These are phyloP conservation scores for Toxotes lorentzi DNA, from an alignment of 2,797 vertebrate genomes.

Conservation along the genomic window DNA sequence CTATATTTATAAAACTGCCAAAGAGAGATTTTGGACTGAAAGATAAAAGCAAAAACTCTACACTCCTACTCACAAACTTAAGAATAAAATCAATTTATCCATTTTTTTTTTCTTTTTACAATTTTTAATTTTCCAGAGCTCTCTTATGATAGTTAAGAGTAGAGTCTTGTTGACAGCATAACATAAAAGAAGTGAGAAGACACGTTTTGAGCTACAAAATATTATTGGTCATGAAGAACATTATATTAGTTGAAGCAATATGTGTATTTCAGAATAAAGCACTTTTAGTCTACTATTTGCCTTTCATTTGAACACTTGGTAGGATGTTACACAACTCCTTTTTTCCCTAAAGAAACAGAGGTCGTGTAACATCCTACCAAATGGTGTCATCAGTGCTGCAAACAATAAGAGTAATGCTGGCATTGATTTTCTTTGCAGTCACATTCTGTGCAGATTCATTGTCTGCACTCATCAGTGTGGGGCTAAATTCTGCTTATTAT, in stretches of 20 bases:
- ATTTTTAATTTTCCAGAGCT: background rate
- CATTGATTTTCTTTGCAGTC: background rate
- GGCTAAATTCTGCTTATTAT: background rate
- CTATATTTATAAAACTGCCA: conserved; percentile 1
- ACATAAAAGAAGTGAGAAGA: background rate
- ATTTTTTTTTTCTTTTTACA: background rate
- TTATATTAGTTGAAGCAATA: background rate
- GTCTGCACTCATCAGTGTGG: background rate
- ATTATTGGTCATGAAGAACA: background rate
- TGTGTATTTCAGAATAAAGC: background rate
- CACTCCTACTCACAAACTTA: background rate
- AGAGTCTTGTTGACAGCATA: background rate
- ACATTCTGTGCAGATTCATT: background rate
- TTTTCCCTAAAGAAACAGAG: background rate
- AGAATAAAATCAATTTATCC: background rate
- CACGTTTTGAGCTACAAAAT: background rate
- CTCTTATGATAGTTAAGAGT: background rate
- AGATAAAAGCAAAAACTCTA: background rate
- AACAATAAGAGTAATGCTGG: background rate
- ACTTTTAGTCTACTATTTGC: background rate
- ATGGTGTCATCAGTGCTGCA: background rate
- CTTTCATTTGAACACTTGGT: background rate
- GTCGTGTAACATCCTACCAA: too few relatives aligned
- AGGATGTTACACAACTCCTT: background rate
- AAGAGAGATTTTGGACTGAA: background rate